Conservation (phyloP, 2,888 invertebrate species). For the Camptogramma bilineatum region DNA sequence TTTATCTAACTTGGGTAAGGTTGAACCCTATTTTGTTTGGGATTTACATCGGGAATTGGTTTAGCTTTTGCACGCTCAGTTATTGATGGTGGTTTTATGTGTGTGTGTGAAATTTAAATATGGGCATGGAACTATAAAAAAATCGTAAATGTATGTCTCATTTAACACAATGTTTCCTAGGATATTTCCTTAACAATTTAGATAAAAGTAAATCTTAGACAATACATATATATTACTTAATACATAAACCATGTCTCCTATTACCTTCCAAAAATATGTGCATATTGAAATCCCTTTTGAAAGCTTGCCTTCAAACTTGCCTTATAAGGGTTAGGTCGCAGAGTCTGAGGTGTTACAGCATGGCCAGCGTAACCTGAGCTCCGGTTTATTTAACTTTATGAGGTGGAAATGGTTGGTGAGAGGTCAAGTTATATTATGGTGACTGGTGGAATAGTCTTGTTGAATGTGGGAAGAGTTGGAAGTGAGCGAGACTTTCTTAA, state of each 20-base stretch:
- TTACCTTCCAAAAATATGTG: conserved; percentile 27
- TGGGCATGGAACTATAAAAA: not conserved
- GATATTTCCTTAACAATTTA: not conserved
- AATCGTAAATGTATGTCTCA: not conserved
- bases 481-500: conserved; percentile 1
- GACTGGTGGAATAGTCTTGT: conserved; percentile 47
- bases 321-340: conserved; percentile 49
- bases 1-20: conserved; percentile 11
- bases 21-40: conserved; percentile 4
- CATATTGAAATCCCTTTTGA: conserved; percentile 46
- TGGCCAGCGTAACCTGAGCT: conserved; percentile 42
- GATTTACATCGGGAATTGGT: not conserved
- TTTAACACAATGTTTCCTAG: not conserved
- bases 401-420: conserved; percentile 13
- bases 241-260: conserved; percentile 29
- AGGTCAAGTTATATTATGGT: conserved; percentile 40
- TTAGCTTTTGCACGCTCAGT: not conserved
- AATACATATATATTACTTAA: too few relatives aligned
- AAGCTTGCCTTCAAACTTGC: conserved; percentile 45
- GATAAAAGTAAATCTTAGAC: not conserved
- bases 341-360: conserved; percentile 46
- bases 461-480: conserved; percentile 42
- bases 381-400: conserved; percentile 33
- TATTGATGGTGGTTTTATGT: not conserved
- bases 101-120: not conserved